A percentile compares a stretch with the other conserved stretches of the same genome.
Evolutionary conservation across 2,797 vertebrate genomes (phyloP).

Genomic region (Platyrinchus mystaceus): DNA sequence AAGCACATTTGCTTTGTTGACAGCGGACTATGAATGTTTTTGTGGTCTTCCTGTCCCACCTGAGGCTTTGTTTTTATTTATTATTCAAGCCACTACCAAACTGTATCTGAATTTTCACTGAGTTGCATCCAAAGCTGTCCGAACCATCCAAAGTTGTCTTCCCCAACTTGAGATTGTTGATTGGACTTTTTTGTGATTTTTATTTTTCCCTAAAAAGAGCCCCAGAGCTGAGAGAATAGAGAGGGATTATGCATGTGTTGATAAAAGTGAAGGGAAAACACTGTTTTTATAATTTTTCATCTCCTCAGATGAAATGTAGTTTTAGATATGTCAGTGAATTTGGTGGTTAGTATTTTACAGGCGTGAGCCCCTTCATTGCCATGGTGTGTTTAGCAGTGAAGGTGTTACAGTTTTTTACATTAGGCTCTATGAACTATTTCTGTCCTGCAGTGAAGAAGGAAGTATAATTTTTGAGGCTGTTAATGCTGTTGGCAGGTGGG

Average conservation of each 20-base stretch:
- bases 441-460: neutral
- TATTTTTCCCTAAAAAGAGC: neutral
- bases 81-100: neutral
- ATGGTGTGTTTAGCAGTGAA: neutral
- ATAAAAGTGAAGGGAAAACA: neutral
- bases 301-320: neutral
- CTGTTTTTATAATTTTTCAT: neutral
- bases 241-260: neutral
- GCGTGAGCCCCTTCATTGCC: neutral
- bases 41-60: neutral
- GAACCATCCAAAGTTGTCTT: neutral
- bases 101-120: neutral
- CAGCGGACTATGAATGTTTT: neutral
- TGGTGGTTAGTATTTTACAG: neutral
- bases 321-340: neutral
- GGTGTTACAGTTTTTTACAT: neutral
- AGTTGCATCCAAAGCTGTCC: neutral
- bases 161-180: neutral
- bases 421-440: neutral
- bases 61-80: neutral
- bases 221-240: neutral
- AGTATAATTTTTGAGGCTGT: neutral
- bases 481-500: neutral
- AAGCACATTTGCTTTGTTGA: neutral
- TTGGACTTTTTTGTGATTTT: neutral